A percentile compares a stretch with the other conserved stretches of the same genome.
phyloP scores from a whole-genome alignment of 2,888 invertebrate genomes.

The Eupithecia exiguata region DNA sequence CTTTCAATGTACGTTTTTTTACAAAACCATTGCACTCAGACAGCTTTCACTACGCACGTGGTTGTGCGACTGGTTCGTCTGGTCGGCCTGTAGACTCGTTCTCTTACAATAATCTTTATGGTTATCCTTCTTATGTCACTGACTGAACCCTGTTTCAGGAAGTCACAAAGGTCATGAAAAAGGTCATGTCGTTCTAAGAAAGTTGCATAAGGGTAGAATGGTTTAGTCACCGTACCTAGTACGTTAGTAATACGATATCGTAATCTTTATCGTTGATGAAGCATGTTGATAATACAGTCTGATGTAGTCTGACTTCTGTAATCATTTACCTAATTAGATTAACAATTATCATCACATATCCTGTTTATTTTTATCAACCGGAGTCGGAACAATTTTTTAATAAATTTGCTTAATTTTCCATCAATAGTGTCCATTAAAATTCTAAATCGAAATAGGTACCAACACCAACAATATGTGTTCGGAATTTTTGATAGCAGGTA shows the following conservation, averaged over 20 bases:
- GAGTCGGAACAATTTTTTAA: not conserved
- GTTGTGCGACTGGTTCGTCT: constrained; percentile 20
- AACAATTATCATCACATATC: not conserved
- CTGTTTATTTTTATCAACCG: not conserved
- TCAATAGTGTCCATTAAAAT: not conserved
- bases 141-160: not conserved
- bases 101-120: not conserved
- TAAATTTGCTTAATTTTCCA: not conserved
- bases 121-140: not conserved
- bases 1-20: too few relatives aligned
- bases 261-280: not conserved
- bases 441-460: not conserved
- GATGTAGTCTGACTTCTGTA: not conserved
- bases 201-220: not conserved
- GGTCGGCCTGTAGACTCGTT: not conserved
- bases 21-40: constrained; percentile 10
- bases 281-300: not conserved
- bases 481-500: not conserved
- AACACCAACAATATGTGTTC: not conserved
- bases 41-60: constrained; percentile 27
- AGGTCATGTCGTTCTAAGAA: not conserved
- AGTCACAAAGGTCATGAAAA: not conserved
- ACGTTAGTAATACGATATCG: not conserved
- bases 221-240: not conserved
- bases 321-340: not conserved